These are phyloP conservation scores for Chrysogorgia sp. DNA, from an alignment of 92 coral and sea anemone species.

Conservation along the genomic window DNA sequence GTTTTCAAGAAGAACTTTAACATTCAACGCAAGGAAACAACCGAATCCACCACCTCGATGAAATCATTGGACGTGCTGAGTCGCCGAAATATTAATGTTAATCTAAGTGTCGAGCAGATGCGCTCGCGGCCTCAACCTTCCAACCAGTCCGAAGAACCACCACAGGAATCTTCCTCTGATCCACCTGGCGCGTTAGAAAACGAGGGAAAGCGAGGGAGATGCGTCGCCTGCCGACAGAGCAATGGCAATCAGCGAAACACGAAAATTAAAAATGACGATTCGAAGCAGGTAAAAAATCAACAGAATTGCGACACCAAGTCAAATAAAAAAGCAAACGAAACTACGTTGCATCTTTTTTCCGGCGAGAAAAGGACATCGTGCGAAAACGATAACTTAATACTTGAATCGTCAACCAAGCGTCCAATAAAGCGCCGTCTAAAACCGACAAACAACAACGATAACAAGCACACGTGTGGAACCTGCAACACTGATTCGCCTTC, in stretches of 20 bases:
- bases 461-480: neutral
- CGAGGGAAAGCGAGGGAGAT: neutral
- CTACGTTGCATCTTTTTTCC: no score
- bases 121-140: no score
- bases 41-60: neutral
- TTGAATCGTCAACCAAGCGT: neutral
- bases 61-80: no score
- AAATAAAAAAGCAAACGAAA: no score
- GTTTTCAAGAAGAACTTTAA: slow-evolving; percentile 1
- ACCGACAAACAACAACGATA: no score
- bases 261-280: neutral
- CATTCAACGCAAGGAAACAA: neutral
- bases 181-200: neutral
- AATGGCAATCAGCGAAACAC: neutral
- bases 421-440: no score
- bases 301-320: no score
- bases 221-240: neutral
- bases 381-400: no score
- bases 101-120: no score
- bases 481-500: neutral
- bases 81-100: no score
- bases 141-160: neutral
- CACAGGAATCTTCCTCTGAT: neutral
- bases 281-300: neutral
- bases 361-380: no score